A percentile compares a stretch with the other conserved stretches of the same genome.
Conservation (phyloP, 2,888 invertebrate species). For the Heliothis peltigera region DNA sequence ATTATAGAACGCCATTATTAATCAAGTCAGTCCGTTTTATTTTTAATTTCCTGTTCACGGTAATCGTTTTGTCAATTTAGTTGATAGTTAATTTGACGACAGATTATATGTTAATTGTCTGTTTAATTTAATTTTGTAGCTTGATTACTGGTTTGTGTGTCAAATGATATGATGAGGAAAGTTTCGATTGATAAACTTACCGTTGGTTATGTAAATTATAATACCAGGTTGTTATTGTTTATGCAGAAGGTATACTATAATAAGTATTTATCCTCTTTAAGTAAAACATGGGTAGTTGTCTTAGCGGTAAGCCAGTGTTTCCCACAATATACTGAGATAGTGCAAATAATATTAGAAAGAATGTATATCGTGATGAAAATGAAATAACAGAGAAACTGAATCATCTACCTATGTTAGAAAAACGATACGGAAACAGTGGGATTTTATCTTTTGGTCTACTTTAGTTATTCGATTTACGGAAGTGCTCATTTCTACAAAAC, state of each 20-base stretch:
- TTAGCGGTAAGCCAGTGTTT: no score
- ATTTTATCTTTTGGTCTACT: not conserved
- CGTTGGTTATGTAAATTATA: not conserved
- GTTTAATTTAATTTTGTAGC: conserved; percentile 7
- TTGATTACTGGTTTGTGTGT: conserved; percentile 30
- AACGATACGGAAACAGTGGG: no score
- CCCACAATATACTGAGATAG: no score
- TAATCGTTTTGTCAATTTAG: conserved; percentile 35
- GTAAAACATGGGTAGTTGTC: no score
- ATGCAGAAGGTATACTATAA: not conserved
- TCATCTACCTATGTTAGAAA: no score
- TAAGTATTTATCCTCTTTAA: no score
- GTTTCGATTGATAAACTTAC: not conserved
- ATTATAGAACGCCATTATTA: conserved; percentile 23
- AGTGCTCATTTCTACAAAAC: conserved; percentile 39
- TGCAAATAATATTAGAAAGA: no score
- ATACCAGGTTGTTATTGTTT: not conserved
- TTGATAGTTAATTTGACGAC: conserved; percentile 35
- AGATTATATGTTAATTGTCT: conserved; percentile 33
- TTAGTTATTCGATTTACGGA: conserved; percentile 16
- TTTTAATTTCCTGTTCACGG: conserved; percentile 26
- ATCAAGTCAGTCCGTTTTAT: conserved; percentile 7
- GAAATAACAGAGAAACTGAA: no score
- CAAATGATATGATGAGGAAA: conserved; percentile 6
- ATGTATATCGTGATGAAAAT: no score